phyloP scores from a whole-genome alignment of 2,113 vertebrate species.

The human (Homo sapiens) region DNA sequence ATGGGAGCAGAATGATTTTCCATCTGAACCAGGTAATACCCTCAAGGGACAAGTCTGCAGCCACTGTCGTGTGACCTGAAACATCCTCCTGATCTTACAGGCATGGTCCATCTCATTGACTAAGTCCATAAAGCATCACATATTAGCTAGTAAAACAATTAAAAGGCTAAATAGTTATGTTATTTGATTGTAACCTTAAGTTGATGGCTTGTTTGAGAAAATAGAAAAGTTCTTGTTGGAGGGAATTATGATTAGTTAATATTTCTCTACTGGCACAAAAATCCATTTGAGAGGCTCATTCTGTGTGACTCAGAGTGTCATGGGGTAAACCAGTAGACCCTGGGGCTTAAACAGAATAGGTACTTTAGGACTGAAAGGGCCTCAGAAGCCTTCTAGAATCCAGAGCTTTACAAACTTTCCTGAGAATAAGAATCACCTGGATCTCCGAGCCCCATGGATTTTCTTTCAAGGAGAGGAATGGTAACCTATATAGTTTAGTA shows the following conservation, averaged over 20 bases:
- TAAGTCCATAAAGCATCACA: not conserved
- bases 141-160: not conserved
- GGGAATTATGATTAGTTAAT: not conserved
- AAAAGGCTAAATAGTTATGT: not conserved
- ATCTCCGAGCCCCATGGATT: not conserved
- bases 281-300: not conserved
- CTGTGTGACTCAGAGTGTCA: not conserved
- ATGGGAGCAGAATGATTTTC: not conserved
- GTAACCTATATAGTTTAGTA: not conserved
- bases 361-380: not conserved
- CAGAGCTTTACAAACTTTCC: not conserved
- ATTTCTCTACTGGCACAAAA: not conserved
- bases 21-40: not conserved
- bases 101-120: not conserved
- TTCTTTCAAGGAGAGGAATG: not conserved
- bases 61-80: not conserved
- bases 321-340: not conserved
- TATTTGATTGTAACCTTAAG: not conserved
- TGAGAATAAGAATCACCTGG: not conserved
- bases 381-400: not conserved
- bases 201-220: not conserved
- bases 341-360: not conserved
- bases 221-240: not conserved
- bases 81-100: not conserved
- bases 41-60: not conserved